Evolutionary conservation across 2,113 vertebrate genomes (phyloP), one percentile per base, ranked within the genome.

Genomic region (Corapipo altera): DNA sequence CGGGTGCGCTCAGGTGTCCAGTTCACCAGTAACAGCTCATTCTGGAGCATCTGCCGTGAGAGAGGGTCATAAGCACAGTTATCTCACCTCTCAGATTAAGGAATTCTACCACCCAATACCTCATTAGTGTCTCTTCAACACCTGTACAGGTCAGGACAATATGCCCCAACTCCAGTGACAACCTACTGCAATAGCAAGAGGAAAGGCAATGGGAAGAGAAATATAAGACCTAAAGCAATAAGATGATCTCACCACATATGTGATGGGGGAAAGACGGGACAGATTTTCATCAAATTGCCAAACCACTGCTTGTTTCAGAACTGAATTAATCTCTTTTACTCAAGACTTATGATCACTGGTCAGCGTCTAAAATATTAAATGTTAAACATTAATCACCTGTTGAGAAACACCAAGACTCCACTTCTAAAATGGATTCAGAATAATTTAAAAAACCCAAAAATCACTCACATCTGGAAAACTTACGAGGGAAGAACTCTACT

Each of bases 1-100:
- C 41, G 14, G 4, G 2, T 26, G 1, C 0, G 4, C 11, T 24
- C 20, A 0, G 3, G 6, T 3, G 5, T 18, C 64, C 24, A 28
- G 43, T 22, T 74, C 43, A 32, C 12, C 17, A 23, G 21, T 30
- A 33, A 30, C 2, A 41, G 78, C 62, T 88, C 37, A 22, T 35
- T n/a, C 48, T 32, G 32, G 28, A 89, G 69, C 72, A 9, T 11
- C 13, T 59, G 48, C 62, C 0, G 0, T 41, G 48, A 58, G 15
- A 54, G 19, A 54, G 24, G 49, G 44, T 62, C 35, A 2, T 8
- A 46, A 35, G 49, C 35, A 58, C 30, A 15, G 4, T 46, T 15
- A 57, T 24, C 23, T 85, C 52, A 51, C 6, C 48, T 33, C 70
- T 82, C 57, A 58, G 16, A 32, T 23, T 11, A 48, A 48, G 41